Percentiles rank a stretch among this genome's conserved stretches.
These are phyloP conservation scores for Gorsachius goisagi DNA, from an alignment of 2,113 vertebrate genomes.

Conservation along the genomic window DNA sequence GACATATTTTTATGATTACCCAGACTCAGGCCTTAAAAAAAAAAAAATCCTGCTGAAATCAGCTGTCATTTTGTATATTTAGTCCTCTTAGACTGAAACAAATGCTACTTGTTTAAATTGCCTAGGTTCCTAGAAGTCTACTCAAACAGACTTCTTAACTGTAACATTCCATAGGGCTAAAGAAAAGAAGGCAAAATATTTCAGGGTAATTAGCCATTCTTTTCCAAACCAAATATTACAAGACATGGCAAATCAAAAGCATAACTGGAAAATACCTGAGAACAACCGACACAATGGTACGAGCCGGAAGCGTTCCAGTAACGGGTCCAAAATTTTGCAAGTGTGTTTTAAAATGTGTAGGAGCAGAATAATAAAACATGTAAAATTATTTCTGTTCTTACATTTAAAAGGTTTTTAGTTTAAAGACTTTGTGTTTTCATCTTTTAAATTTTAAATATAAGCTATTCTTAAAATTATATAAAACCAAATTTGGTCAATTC, in stretches of 20 bases:
- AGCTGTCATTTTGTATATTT: neutral
- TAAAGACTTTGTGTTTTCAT: neutral
- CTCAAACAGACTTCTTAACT: neutral
- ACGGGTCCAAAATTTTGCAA: neutral
- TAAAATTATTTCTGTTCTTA: neutral
- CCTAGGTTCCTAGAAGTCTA: neutral
- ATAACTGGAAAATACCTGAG: neutral
- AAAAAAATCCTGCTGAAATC: neutral
- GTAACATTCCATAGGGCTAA: neutral
- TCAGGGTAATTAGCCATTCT: neutral
- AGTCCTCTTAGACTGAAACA: neutral
- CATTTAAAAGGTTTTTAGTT: neutral
- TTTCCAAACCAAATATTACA: neutral
- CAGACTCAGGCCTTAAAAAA: neutral
- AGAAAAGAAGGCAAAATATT: neutral
- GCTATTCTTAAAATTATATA: neutral
- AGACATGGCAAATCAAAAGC: neutral
- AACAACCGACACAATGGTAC: neutral
- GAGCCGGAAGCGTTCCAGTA: neutral
- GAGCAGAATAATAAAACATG: neutral
- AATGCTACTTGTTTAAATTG: neutral
- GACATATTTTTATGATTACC: neutral
- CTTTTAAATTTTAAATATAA: neutral
- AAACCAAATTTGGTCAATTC: neutral
- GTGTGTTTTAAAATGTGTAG: neutral